Evolutionary conservation across 2,797 vertebrate species (phyloP).

Genomic region (Poecilia velifera): DNA sequence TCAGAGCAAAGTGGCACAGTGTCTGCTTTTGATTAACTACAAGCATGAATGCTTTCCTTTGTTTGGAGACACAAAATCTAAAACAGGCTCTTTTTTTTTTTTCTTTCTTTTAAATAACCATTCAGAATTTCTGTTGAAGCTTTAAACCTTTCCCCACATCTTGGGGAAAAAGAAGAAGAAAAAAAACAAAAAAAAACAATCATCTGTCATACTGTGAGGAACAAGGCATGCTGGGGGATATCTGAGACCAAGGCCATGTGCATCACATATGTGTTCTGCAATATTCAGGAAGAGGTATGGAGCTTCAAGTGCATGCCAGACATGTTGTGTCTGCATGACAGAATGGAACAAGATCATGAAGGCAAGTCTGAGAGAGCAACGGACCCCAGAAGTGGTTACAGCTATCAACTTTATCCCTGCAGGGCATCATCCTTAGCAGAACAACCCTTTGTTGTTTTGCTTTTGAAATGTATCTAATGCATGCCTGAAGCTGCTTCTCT

Average conservation of each 20-base stretch:
- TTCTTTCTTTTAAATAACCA: slow-evolving; percentile 15
- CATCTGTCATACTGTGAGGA: slow-evolving; percentile 13
- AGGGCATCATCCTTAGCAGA: slow-evolving; percentile 1
- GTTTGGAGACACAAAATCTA: slow-evolving; percentile 29
- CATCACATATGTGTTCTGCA: slow-evolving; percentile 62
- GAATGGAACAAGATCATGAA: slow-evolving; percentile 26
- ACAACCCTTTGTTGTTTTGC: background rate
- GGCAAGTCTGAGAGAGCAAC: slow-evolving; percentile 6
- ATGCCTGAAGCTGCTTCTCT: slow-evolving; percentile 1
- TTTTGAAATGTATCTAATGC: slow-evolving; percentile 5
- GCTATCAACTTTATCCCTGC: slow-evolving; percentile 25
- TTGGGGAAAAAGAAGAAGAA: slow-evolving; percentile 6
- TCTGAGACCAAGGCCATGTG: slow-evolving; percentile 58
- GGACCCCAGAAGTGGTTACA: slow-evolving; percentile 1
- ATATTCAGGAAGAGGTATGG: slow-evolving; percentile 13
- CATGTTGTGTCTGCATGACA: slow-evolving; percentile 18
- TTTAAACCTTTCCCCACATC: slow-evolving; percentile 39
- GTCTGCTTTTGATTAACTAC: slow-evolving; percentile 55
- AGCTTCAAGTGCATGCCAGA: slow-evolving; percentile 12
- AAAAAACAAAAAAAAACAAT: slow-evolving; percentile 10
- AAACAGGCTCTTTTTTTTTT: background rate
- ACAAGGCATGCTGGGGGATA: slow-evolving; percentile 39
- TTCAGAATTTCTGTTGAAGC: slow-evolving; percentile 29
- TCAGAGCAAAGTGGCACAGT: background rate
- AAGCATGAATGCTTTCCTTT: slow-evolving; percentile 16